Base-by-base conservation (phyloP, 2,888 invertebrate species). In the Amphipyra tragopoginis region DNA sequence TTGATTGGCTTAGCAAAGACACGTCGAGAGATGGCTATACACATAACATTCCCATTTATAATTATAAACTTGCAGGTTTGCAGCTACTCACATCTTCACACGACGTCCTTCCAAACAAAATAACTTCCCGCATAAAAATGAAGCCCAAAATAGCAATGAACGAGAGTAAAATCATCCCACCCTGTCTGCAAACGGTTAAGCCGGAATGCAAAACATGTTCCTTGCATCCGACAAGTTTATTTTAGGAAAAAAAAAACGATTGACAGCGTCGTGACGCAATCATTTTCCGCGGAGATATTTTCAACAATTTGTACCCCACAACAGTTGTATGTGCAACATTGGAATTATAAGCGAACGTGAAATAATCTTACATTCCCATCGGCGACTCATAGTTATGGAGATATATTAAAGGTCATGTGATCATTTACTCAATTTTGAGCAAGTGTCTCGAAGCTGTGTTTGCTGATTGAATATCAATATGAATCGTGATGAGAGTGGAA, bases 191-290 rank as follows among this genome's bases (percentile, higher is more conserved):
- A 56, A 52, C 62, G 57, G 62, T 63, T 55, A 56, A 56, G 38
- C 48, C 47, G 33, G 50, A 69, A 64, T 74, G 64, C 59, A 57
- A 74, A 59, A 42, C 75, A 64, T 56, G 69, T 48, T 44, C 55
- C 39, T 53, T 51, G 53, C 65, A 53, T 56, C 61, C 61, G 52
- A 75, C 65, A 65, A 60, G 58, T 61, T 57, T 75, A 65, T 69
- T 61, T 61, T 56, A 58, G 53, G 53, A 70, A 61, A 63, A 74
- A 60, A n/a, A 74, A 51, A 60, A 26, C 51, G 26, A 54, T 57
- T 45, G 56, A 53, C 58, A 65, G 42, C n/a, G 8, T 39, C 57
- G 57, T 72, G 71, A 70, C 65, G 75, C 50, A 56, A 72, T 50
- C 53, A 34, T 42, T 65, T 65, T 70, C 71, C 50, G 34, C 26